Percentiles rank a stretch among this genome's conserved stretches.
Evolutionary conservation across 1,140 invertebrate species (phyloP).

Genomic region (Ditylenchus dipsaci): DNA sequence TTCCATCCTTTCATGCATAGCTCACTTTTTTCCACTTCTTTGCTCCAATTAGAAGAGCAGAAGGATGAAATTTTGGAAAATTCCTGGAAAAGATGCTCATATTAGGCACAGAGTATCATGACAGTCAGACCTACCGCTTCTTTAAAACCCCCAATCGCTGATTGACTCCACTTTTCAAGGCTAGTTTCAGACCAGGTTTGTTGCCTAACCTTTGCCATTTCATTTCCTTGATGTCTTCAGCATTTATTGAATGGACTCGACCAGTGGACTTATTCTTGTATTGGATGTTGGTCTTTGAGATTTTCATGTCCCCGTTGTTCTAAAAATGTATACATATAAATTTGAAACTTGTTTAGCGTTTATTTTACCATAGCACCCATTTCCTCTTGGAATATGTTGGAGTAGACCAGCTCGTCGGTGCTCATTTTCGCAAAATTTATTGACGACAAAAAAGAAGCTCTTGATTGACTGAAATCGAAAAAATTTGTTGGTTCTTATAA

Average conservation of each 20-base stretch:
- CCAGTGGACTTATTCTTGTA: slow-evolving; percentile 95
- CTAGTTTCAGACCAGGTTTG: slow-evolving; percentile 79
- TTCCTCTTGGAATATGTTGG: slow-evolving; percentile 43
- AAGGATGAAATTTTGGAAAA: slow-evolving; percentile 68
- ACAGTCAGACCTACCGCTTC: slow-evolving; percentile 69
- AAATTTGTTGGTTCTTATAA: too few relatives aligned
- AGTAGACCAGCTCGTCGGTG: slow-evolving; percentile 35
- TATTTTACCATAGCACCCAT: slow-evolving; percentile 43
- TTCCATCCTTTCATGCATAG: slow-evolving; percentile 96
- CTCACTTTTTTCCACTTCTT: slow-evolving; percentile 68
- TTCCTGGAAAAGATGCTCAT: slow-evolving; percentile 67
- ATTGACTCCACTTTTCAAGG: slow-evolving; percentile 81
- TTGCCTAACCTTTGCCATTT: slow-evolving; percentile 87
- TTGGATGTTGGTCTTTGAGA: slow-evolving; percentile 81
- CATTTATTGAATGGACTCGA: slow-evolving; percentile 78
- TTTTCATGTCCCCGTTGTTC: slow-evolving; percentile 74
- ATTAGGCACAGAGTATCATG: background rate
- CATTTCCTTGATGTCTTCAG: slow-evolving; percentile 79
- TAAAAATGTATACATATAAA: slow-evolving; percentile 29
- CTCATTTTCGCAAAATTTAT: slow-evolving; percentile 24
- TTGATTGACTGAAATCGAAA: too few relatives aligned
- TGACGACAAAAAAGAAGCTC: too few relatives aligned
- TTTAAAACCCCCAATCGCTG: slow-evolving; percentile 89
- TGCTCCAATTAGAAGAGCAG: slow-evolving; percentile 72
- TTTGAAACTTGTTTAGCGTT: background rate